Conservation (phyloP, 2,113 vertebrate species). For the Dinomys branickii region DNA sequence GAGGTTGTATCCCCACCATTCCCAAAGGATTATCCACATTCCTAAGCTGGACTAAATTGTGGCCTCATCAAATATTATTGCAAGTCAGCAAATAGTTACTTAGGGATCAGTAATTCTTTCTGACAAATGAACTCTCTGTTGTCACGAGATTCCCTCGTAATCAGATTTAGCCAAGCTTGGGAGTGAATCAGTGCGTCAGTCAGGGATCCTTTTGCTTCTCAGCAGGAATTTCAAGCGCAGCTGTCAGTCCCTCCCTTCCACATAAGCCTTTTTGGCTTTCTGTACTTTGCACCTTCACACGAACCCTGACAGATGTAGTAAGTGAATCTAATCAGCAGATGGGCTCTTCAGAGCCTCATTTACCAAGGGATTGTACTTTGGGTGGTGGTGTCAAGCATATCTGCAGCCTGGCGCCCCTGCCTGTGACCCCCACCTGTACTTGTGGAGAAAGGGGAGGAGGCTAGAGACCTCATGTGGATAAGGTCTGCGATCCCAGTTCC, state of each 20-base stretch:
- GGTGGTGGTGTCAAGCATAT: background rate
- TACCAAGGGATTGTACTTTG: background rate
- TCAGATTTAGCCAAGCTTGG: background rate
- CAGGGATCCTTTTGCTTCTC: slow-evolving; percentile 79
- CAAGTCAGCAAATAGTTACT: background rate
- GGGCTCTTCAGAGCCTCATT: slow-evolving; percentile 18
- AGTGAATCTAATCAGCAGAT: slow-evolving; percentile 62
- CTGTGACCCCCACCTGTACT: slow-evolving; percentile 16
- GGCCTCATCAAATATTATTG: slow-evolving; percentile 10
- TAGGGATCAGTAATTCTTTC: slow-evolving; percentile 33
- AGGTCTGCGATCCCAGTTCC: background rate
- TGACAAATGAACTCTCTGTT: slow-evolving; percentile 31
- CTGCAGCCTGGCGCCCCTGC: slow-evolving; percentile 22
- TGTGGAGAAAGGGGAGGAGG: background rate
- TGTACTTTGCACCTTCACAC: slow-evolving; percentile 74
- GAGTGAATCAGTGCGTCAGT: background rate
- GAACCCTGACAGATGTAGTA: slow-evolving; percentile 76
- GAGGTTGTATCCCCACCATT: fast-evolving
- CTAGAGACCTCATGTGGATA: background rate
- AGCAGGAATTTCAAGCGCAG: slow-evolving; percentile 80
- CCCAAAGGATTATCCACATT: background rate
- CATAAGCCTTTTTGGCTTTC: slow-evolving; percentile 76
- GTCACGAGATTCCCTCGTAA: background rate
- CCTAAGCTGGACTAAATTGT: background rate
- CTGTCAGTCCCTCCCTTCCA: slow-evolving; percentile 73